Evolutionary conservation across 2,888 invertebrate genomes (phyloP), one percentile per base, ranked within the genome.

Genomic region (Cheilosia pagana): DNA sequence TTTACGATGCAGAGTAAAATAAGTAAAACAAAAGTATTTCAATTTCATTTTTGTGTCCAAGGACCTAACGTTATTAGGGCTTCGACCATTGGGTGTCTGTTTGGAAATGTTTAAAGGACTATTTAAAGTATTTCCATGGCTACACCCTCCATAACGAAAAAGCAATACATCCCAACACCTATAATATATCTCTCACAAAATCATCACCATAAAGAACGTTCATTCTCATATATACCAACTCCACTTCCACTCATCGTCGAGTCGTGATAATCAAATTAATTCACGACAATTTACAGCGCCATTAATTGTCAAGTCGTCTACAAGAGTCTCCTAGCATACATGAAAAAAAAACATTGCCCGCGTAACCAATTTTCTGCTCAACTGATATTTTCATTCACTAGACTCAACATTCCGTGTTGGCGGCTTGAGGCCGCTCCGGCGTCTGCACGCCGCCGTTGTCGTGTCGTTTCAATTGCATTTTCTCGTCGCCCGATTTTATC

Each of bases 341-440:
- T 60, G 60, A 50, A 35, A 65, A 8, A 41, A 19, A 60, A 43
- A 23, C 48, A 65, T 12, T 4, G n/a, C n/a, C 52, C 43, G 62
- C 52, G 70, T 23, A 52, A 53, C 53, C 65, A 77, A 77, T 77
- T 82, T 77, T 82, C 77, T 77, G 81, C 71, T 82, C 77, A 72
- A 81, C 57, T 81, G 81, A 76, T 70, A 70, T 81, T 81, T 76
- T 76, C 81, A 81, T 81, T 75, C 57, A 63, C 16, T 19, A 41
- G 60, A 43, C 25, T 62, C n/a, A 62, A 23, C 55, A 62, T 52
- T 60, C 45, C 63, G 60, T 65, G 72, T 65, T 79, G 63, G 75
- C 60, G 65, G 75, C 41, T 35, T 10, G n/a, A 14, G 14, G 16
- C 10, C 16, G 67, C 6, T 35, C 12, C 31, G 65, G 68, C 55